phyloP scores from a whole-genome alignment of 2,888 invertebrate species.

The Galerucella calmariensis region DNA sequence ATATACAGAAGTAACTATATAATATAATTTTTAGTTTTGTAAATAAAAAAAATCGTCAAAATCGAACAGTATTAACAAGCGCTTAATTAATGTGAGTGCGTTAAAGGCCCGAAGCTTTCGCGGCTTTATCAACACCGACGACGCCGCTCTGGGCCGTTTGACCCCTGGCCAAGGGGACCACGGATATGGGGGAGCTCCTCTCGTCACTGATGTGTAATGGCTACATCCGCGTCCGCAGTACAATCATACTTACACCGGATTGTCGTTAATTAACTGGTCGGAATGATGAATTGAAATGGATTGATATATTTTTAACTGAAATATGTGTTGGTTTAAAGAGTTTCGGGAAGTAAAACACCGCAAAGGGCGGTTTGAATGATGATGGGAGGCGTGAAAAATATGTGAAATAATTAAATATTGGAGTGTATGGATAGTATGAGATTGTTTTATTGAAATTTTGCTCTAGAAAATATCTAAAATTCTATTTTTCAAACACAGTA shows the following conservation, averaged over 20 bases:
- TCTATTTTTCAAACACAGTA: too few species aligned
- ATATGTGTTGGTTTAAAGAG: neutral
- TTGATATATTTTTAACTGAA: constrained; percentile 3
- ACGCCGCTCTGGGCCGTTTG: constrained; percentile 47
- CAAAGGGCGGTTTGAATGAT: neutral
- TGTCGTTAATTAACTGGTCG: constrained; percentile 55
- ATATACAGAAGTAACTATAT: constrained; percentile 42
- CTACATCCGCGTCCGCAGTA: constrained; percentile 53
- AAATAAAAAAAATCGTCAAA: neutral
- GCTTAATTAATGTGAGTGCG: constrained; percentile 57
- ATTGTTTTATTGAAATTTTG: too few species aligned
- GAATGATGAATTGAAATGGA: constrained; percentile 9
- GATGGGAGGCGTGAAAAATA: neutral
- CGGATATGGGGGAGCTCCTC: constrained; percentile 44
- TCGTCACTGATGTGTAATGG: constrained; percentile 50
- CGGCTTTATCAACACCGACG: constrained; percentile 8
- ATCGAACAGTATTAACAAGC: neutral
- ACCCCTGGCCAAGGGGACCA: constrained; percentile 58
- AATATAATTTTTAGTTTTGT: neutral
- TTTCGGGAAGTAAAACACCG: neutral
- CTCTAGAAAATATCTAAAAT: too few species aligned
- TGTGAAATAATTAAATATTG: too few species aligned
- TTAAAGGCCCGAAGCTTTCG: constrained; percentile 52
- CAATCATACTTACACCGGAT: constrained; percentile 54
- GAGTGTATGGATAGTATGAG: too few species aligned